Percentiles rank a stretch among this genome's conserved stretches.
Conservation (phyloP, 2,797 vertebrate species). For the Mus minutoides region DNA sequence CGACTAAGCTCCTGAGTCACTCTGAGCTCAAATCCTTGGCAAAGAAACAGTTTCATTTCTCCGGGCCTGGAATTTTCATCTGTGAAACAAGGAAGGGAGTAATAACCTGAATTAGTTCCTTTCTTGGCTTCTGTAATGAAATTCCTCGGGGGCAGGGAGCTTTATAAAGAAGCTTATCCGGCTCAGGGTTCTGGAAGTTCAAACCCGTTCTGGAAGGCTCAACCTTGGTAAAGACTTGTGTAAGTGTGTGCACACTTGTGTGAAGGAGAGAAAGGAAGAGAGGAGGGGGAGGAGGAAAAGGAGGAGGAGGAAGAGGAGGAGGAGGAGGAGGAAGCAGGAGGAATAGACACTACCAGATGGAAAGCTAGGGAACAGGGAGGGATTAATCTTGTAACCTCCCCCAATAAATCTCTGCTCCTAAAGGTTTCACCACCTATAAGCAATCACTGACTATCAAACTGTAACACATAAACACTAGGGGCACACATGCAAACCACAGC, state of each 20-base stretch:
- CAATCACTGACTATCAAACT: not conserved
- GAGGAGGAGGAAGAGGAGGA: not conserved
- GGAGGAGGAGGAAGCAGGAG: not conserved
- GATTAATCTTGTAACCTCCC: not conserved
- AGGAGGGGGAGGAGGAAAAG: not conserved
- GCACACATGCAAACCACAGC: not conserved
- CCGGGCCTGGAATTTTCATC: slow-evolving; percentile 12
- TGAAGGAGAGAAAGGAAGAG: not conserved
- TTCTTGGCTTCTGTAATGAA: not conserved
- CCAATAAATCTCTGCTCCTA: not conserved
- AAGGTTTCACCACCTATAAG: not conserved
- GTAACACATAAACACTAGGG: not conserved
- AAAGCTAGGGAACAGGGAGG: not conserved
- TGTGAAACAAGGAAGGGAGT: not conserved
- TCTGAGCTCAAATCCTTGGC: not conserved
- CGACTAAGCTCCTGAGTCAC: not conserved
- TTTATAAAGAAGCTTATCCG: not conserved
- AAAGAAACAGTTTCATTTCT: not conserved
- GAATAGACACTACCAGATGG: not conserved
- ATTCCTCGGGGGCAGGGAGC: not conserved
- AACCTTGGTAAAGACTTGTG: not conserved
- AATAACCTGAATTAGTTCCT: not conserved
- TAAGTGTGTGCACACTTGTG: not conserved
- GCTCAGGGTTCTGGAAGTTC: not conserved
- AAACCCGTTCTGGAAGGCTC: not conserved